Evolutionary conservation across 30 jellyfish, hydroid and myxozoan genomes (phyloP), one percentile per base, ranked within the genome.

Genomic region (Aurelia aurita): DNA sequence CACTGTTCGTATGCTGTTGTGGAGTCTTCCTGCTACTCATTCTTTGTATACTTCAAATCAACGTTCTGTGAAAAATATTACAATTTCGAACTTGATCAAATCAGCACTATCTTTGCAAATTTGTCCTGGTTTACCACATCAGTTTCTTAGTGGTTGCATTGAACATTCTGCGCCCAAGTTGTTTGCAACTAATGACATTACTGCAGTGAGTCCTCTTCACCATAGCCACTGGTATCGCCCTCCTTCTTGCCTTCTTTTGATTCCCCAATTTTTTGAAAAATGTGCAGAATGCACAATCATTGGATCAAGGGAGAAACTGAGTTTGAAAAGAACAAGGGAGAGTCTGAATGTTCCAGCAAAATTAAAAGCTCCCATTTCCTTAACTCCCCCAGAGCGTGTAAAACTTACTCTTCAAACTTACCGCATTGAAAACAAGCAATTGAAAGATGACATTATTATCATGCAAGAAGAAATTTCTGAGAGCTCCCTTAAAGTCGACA

Each of bases 341-440:
- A 77, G 58, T 57, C 23, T 64, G 26, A n/a, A 31, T 64, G 31
- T 22, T 53, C 91, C 90, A 11, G 94, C 94, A 0, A 69, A 84
- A 34, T 61, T 84, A 46, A 84, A 69, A 25, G 89, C 82, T 2
- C 90, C 68, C 9, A 84, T 84, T 46, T 19, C 69, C 18, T 27
- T 39, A 23, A 84, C 94, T 21, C 16, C 89, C 29, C 71, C 94
- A 84, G 65, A 54, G 62, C 82, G 85, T 26, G 78, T 84, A 14
- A 72, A 45, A 66, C 82, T 84, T 14, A 70, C 82, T 5, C 28
- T 70, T 11, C 82, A 70, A 70, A 46, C 27, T 77, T 55, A n/a
- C n/a, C n/a, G n/a, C n/a, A n/a, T n/a, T n/a, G 93, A 87, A 53
- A 87, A 87, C 46, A 87, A 77, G 57, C 22, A 63, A 79, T 63